These are phyloP conservation scores for Platygyra sinensis DNA, from an alignment of 64 coral and sea anemone species.

Conservation along the genomic window DNA sequence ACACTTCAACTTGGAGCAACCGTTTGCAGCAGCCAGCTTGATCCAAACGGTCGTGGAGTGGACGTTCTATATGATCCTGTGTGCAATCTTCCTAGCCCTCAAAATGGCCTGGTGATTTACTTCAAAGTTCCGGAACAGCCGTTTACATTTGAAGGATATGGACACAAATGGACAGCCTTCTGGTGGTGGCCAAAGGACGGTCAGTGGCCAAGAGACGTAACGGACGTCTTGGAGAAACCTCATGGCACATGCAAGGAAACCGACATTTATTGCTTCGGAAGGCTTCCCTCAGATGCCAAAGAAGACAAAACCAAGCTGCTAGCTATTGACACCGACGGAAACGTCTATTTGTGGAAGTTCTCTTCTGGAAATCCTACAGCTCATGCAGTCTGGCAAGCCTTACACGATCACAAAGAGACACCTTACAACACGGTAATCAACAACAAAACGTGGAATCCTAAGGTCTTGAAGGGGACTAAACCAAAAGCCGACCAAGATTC, in stretches of 20 bases:
- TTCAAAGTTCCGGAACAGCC: conserved; percentile 35
- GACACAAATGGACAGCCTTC: conserved; percentile 67
- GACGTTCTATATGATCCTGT: conserved; percentile 54
- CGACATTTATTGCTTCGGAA: conserved; percentile 68
- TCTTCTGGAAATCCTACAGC: conserved; percentile 71
- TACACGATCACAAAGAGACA: conserved; percentile 65
- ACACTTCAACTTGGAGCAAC: conserved; percentile 61
- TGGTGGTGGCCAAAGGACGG: conserved; percentile 86
- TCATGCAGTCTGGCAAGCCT: conserved; percentile 70
- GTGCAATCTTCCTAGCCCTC: conserved; percentile 52
- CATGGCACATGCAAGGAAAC: conserved; percentile 59
- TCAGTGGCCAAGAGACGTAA: conserved; percentile 42
- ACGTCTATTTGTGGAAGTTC: conserved; percentile 68
- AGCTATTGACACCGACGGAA: conserved; percentile 69
- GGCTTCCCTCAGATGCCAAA: conserved; percentile 38
- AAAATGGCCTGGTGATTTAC: conserved; percentile 58
- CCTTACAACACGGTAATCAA: conserved; percentile 30
- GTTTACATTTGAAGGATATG: conserved; percentile 52
- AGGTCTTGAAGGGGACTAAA: conserved; percentile 47
- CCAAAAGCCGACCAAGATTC: conserved; percentile 38
- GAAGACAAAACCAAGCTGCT: conserved; percentile 66
- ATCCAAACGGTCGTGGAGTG: conserved; percentile 43
- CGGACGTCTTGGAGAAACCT: conserved; percentile 62
- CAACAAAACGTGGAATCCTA: conserved; percentile 66
- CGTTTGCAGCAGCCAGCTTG: conserved; percentile 17